Conservation (phyloP, 2,113 vertebrate species). For the Electrona antarctica region DNA sequence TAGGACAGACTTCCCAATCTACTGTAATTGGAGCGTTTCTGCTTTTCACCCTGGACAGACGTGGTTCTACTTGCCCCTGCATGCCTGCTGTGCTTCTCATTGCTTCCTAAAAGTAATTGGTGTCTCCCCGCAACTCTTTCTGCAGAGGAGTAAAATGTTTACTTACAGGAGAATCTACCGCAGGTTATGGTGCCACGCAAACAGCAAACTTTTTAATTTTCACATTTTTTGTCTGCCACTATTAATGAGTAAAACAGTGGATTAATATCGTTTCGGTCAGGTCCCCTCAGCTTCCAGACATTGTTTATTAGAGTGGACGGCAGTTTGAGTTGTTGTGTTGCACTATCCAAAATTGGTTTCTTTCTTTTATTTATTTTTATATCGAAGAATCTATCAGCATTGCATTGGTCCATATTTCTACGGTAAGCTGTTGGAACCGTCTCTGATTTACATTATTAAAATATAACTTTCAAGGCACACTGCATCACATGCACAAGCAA, state of each 20-base stretch:
- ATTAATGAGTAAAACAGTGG: conserved; percentile 10
- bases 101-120: neutral
- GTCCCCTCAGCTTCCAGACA: conserved; percentile 28
- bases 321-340: conserved; percentile 14
- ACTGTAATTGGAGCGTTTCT: too few species aligned
- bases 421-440: conserved; percentile 4
- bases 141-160: conserved; percentile 27
- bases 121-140: neutral
- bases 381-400: too few species aligned
- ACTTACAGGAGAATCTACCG: conserved; percentile 19
- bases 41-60: too few species aligned
- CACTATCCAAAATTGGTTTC: neutral
- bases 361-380: too few species aligned
- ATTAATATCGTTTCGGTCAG: conserved; percentile 16
- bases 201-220: neutral
- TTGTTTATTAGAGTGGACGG: conserved; percentile 14
- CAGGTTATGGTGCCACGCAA: neutral
- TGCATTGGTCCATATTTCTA: too few species aligned
- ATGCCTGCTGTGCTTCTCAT: neutral
- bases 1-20: too few species aligned
- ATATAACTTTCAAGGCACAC: conserved; percentile 40
- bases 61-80: too few species aligned
- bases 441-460: conserved; percentile 39
- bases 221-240: neutral
- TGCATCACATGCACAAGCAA: conserved; percentile 29